Base-by-base conservation (phyloP, 2,888 invertebrate species). In the Cerastis leucographa region DNA sequence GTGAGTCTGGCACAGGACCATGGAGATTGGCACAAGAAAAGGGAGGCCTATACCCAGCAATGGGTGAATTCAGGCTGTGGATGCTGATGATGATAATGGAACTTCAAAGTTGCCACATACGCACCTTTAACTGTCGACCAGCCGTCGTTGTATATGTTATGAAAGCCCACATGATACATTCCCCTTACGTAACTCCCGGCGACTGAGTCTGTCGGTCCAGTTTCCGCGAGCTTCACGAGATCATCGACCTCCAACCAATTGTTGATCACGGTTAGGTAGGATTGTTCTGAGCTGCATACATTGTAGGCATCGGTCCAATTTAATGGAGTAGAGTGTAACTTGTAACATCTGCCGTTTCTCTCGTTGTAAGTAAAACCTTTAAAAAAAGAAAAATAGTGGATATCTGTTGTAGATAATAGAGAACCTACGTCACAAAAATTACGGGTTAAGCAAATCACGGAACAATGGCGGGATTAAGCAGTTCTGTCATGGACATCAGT, bases 221-320 rank as follows among this genome's bases (percentile, higher is more conserved):
- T 17, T 17, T 49, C 49, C 9, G 29, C 3, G 1, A 78, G 64
- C 14, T 42, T 74, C 46, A 64, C 82, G 0, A 78, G 54, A 1
- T 64, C 75, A 17, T 81, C 40, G 6, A n/a, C 14, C 49, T 81
- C 78, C 17, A 56, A 12, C 46, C 40, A 42, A 74, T 65, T 56
- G 42, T 65, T 56, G 29, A 56, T 17, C 25, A 81, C 76, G 22
- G 82, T 17, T 25, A 76, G 42, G 25, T 78, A 64, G 9, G 78
- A 81, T 56, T 81, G 78, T 75, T 78, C 78, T 35, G 81, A 22
- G 14, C 65, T 71, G 44, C 71, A 71, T 17, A 61, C 65, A 51
- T 71, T 68, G 42, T 83, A 80, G 14, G 80, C 78, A 14, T 78
- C 79, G 22, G 79, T 78, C 78, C 78, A 79, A 35, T 78, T 78